A percentile compares a stretch with the other conserved stretches of the same genome.
Conservation (phyloP, 2,888 invertebrate species). For the Thelaira solivaga region DNA sequence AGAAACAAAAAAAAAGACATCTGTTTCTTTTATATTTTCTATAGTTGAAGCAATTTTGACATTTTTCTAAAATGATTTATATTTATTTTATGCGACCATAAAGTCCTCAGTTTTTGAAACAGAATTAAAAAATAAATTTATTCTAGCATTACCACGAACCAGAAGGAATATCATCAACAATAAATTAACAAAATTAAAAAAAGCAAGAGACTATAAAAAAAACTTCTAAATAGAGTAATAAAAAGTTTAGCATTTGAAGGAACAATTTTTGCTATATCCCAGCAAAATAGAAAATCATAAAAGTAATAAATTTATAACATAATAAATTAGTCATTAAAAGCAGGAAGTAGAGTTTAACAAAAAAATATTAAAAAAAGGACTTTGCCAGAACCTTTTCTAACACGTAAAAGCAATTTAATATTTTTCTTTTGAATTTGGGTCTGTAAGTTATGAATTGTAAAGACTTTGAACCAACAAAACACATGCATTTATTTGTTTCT, state of each 20-base stretch:
- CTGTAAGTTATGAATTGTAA: neutral
- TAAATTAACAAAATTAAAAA: slow-evolving; percentile 20
- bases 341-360: slow-evolving; percentile 21
- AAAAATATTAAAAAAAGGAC: neutral
- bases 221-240: slow-evolving; percentile 34
- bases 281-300: slow-evolving; percentile 44
- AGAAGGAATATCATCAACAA: too few species aligned
- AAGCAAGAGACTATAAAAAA: neutral
- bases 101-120: slow-evolving; percentile 30
- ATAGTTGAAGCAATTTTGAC: slow-evolving; percentile 39
- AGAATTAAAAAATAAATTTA: too few species aligned
- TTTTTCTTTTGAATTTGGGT: neutral
- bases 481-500: neutral
- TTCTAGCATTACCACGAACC: too few species aligned
- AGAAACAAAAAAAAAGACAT: too few species aligned
- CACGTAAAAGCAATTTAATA: slow-evolving; percentile 16
- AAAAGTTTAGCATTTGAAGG: slow-evolving; percentile 33
- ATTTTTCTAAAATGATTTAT: slow-evolving; percentile 55
- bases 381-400: slow-evolving; percentile 24
- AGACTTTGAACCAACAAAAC: neutral
- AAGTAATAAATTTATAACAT: slow-evolving; percentile 59
- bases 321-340: slow-evolving; percentile 57
- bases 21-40: slow-evolving; percentile 44
- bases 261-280: slow-evolving; percentile 1
- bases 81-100: slow-evolving; percentile 26